Evolutionary conservation across 2,888 invertebrate species (phyloP).

Genomic region (Antitype chi): DNA sequence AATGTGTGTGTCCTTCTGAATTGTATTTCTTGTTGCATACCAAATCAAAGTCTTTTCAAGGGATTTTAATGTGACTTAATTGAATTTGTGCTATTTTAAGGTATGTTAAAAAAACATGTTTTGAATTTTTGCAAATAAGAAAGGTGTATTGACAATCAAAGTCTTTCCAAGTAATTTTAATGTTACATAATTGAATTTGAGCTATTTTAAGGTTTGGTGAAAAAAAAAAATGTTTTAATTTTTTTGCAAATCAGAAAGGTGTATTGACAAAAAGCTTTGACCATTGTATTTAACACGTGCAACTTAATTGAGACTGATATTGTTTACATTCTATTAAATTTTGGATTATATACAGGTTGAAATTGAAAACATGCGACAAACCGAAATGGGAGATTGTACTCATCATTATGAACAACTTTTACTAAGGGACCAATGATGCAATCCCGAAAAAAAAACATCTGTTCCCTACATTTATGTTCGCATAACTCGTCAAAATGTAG

Average conservation of each 20-base stretch:
- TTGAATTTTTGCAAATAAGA: neutral
- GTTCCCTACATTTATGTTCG: too few species aligned
- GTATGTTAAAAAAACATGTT: neutral
- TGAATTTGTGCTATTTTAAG: neutral
- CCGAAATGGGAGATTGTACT: too few species aligned
- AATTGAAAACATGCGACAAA: too few species aligned
- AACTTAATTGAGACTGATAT: neutral
- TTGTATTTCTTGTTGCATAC: slow-evolving; percentile 13
- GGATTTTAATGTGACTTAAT: neutral
- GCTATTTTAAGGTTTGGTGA: too few species aligned
- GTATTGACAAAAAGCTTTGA: neutral
- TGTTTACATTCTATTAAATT: neutral
- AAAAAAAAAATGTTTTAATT: too few species aligned
- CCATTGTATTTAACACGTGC: neutral
- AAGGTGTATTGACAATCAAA: neutral
- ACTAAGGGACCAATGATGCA: too few species aligned
- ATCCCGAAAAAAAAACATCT: too few species aligned
- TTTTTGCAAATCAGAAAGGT: neutral
- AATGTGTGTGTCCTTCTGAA: neutral
- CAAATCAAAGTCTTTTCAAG: neutral
- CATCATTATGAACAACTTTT: too few species aligned
- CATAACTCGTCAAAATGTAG: too few species aligned
- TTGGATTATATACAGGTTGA: too few species aligned
- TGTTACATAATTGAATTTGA: neutral
- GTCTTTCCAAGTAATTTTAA: neutral